phyloP scores from a whole-genome alignment of 2,888 invertebrate genomes.

The Drosophila melanosoma region DNA sequence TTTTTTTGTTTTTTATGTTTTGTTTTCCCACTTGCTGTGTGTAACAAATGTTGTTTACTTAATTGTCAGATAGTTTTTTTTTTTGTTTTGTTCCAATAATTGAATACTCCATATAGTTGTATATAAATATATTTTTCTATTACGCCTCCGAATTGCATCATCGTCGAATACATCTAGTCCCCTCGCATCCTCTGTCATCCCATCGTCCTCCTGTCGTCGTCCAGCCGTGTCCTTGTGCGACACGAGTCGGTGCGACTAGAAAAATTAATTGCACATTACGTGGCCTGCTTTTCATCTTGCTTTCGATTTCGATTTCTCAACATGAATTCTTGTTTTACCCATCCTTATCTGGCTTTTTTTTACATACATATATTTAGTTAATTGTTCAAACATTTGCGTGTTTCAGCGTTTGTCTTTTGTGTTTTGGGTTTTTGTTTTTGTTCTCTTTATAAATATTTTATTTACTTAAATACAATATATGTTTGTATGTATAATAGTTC shows the following conservation, averaged over 20 bases:
- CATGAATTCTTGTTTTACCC: constrained; percentile 32
- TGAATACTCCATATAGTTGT: constrained; percentile 73
- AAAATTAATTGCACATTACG: constrained; percentile 78
- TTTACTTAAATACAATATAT: constrained; percentile 71
- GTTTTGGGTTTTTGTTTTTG: constrained; percentile 27
- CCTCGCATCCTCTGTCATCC: constrained; percentile 3
- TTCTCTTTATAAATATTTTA: constrained; percentile 76
- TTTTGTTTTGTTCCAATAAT: constrained; percentile 70
- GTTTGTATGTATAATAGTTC: constrained; percentile 77
- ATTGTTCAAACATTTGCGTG: constrained; percentile 66
- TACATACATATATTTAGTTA: constrained; percentile 60
- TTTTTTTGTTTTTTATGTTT: constrained; percentile 17
- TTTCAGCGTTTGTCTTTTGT: constrained; percentile 46
- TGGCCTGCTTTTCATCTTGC: constrained; percentile 67
- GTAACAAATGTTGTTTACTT: constrained; percentile 70
- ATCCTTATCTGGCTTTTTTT: constrained; percentile 46
- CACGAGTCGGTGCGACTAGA: constrained; percentile 63
- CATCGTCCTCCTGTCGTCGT: constrained; percentile 14
- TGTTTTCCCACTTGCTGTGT: constrained; percentile 54
- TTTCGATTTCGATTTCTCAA: constrained; percentile 30
- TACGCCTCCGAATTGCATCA: constrained; percentile 58
- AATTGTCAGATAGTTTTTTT: constrained; percentile 58
- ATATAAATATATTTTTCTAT: constrained; percentile 79
- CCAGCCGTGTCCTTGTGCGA: constrained; percentile 37
- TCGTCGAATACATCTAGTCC: constrained; percentile 35